Conservation (phyloP, 1,140 invertebrate genomes). For the Caenorhabditis remanei region DNA sequence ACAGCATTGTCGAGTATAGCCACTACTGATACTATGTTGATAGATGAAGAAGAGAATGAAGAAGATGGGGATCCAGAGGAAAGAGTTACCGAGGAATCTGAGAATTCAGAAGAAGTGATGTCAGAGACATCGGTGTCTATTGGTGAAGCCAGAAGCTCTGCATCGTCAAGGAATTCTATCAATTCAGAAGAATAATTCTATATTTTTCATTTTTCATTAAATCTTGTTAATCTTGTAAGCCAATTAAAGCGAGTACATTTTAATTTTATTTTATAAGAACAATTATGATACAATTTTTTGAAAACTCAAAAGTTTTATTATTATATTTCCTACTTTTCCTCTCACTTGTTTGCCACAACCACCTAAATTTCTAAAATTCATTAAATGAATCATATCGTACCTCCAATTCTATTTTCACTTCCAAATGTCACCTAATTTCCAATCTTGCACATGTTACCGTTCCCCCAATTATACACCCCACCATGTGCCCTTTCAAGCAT, state of each 20-base stretch:
- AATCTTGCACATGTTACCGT: slow-evolving; percentile 2
- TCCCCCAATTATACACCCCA: background rate
- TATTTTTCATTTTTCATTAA: background rate
- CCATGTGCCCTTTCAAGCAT: slow-evolving; percentile 19
- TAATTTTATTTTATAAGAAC: background rate
- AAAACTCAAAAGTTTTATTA: background rate
- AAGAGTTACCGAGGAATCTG: background rate
- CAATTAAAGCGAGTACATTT: slow-evolving; percentile 38
- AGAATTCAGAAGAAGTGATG: slow-evolving; percentile 33
- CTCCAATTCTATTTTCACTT: background rate
- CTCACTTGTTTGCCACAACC: background rate
- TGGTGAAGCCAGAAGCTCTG: slow-evolving; percentile 3
- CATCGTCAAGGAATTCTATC: slow-evolving; percentile 13
- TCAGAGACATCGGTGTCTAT: slow-evolving; percentile 35
- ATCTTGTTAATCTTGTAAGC: background rate
- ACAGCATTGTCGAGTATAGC: slow-evolving; percentile 58
- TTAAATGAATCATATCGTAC: background rate
- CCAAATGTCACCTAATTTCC: background rate
- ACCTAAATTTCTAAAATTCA: background rate
- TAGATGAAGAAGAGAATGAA: slow-evolving; percentile 4
- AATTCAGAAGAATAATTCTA: slow-evolving; percentile 31
- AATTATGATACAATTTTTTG: too few species aligned
- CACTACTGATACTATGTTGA: slow-evolving; percentile 50
- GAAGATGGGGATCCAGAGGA: background rate
- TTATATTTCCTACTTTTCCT: background rate